Base-by-base conservation (phyloP, 2,113 vertebrate genomes). In the Sylvia atricapilla region DNA sequence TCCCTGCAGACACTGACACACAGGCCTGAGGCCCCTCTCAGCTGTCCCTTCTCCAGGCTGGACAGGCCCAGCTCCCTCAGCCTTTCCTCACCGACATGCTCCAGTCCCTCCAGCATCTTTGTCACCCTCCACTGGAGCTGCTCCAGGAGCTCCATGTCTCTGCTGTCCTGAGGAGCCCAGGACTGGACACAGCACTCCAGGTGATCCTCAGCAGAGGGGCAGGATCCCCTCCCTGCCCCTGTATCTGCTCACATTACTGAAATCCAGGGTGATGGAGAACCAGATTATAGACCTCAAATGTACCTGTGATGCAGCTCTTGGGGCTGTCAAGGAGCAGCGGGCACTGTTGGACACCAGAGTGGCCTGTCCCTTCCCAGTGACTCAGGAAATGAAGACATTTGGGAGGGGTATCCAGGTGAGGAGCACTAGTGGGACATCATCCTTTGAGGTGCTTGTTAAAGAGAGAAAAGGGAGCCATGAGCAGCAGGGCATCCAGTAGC, bases 101-200 rank as follows among this genome's bases (percentile, higher is more conserved):
- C 52, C 59, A 37, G 28, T 8, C 27, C 60, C 52, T 52, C 18
- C 19, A 18, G 7, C 52, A 28, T 4, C 33, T 50, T 37, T 52
- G 53, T n/a, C 39, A 50, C 27, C 9, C 37, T 81, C 4, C 2
- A 0, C 37, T 58, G 67, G 3, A 10, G 1, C 21, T 0, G 0
- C 35, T 27, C 21, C 43, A 58, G 31, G 21, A 43, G 59, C 59
- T 88, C 52, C 44, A 1, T 9, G 27, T 81, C 31, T 23, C 3
- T 44, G 18, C n/a, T 52, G 28, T 39, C 4, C 87, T 12, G 78
- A 68, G 28, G 62, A 24, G n/a, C 39, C 13, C 46, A 6, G 5
- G 17, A 1, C 37, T 13, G 69, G 39, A 1, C 69, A n/a, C 52
- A 46, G 60, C 52, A 14, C 33, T 59, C 12, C 77, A 39, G 68